Percentiles rank a stretch among this genome's conserved stretches.
phyloP scores from a whole-genome alignment of 2,888 invertebrate genomes.

The Coecobrya sp. region DNA sequence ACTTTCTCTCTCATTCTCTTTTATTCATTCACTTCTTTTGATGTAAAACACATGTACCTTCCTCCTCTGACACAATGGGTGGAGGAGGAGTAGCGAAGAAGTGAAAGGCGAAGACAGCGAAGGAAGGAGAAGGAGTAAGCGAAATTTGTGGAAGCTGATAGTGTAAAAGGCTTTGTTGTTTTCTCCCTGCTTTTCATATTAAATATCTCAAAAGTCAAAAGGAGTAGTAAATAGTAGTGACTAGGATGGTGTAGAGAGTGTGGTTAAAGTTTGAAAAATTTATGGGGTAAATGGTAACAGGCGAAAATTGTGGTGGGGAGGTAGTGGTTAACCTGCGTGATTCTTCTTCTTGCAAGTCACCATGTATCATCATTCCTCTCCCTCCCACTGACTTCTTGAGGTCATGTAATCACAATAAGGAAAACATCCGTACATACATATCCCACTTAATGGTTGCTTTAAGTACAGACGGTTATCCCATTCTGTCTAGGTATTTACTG shows the following conservation, averaged over 20 bases:
- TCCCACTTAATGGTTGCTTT: too few relatives aligned
- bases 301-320: slow-evolving; percentile 67
- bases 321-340: slow-evolving; percentile 72
- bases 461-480: background rate
- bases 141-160: slow-evolving; percentile 66
- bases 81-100: slow-evolving; percentile 60
- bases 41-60: slow-evolving; percentile 74
- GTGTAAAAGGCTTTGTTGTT: slow-evolving; percentile 59
- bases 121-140: background rate
- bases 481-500: background rate
- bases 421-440: slow-evolving; percentile 45
- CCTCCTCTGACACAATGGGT: slow-evolving; percentile 60
- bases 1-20: slow-evolving; percentile 34
- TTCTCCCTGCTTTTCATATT: slow-evolving; percentile 66
- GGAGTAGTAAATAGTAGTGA: background rate
- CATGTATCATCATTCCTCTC: slow-evolving; percentile 71
- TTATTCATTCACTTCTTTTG: slow-evolving; percentile 36
- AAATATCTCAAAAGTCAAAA: slow-evolving; percentile 53
- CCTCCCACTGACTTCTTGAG: slow-evolving; percentile 72
- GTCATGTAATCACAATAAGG: slow-evolving; percentile 75
- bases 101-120: background rate
- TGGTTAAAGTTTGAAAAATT: slow-evolving; percentile 70
- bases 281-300: slow-evolving; percentile 69
- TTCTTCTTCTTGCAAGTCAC: slow-evolving; percentile 68
- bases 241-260: background rate